Percentiles rank a stretch among this genome's conserved stretches.
These are phyloP conservation scores for Ectropis grisescens DNA, from an alignment of 1,140 invertebrate species.

Conservation along the genomic window DNA sequence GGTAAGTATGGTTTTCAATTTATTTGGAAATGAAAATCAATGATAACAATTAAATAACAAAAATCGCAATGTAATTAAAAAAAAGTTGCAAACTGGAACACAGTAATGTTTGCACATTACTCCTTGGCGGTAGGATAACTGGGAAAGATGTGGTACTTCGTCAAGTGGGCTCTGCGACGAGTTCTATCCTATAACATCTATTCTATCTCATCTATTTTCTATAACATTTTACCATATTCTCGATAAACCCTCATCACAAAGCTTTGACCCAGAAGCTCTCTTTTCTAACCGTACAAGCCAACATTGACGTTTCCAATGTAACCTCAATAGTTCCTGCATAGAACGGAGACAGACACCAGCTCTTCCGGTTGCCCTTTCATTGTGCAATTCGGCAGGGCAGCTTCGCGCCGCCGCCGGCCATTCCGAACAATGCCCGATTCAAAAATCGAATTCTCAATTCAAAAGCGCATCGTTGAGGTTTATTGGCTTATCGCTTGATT, in stretches of 20 bases:
- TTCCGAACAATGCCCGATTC: conserved; percentile 46
- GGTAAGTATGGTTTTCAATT: too few species aligned
- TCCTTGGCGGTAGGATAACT: too few species aligned
- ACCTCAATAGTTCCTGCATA: conserved; percentile 56
- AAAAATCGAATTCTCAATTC: conserved; percentile 62
- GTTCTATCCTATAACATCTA: too few species aligned
- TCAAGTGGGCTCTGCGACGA: too few species aligned
- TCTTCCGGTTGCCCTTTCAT: conserved; percentile 56
- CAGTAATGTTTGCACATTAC: too few species aligned
- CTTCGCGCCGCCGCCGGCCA: conserved; percentile 55
- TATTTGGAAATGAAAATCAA: too few species aligned
- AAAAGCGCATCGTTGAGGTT: conserved; percentile 69
- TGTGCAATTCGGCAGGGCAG: conserved; percentile 55
- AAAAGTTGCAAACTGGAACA: too few species aligned
- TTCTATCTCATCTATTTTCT: too few species aligned
- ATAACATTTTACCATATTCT: too few species aligned
- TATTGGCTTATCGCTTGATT: conserved; percentile 70
- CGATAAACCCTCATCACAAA: not conserved
- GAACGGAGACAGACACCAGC: conserved; percentile 53
- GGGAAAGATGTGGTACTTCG: too few species aligned
- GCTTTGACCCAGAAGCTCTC: conserved; percentile 1
- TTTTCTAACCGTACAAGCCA: conserved; percentile 32
- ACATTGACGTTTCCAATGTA: conserved; percentile 21
- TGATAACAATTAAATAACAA: too few species aligned
- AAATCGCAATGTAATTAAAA: too few species aligned